Evolutionary conservation across 2,797 vertebrate genomes (phyloP), one percentile per base, ranked within the genome.

Genomic region (Acipenser ruthenus): DNA sequence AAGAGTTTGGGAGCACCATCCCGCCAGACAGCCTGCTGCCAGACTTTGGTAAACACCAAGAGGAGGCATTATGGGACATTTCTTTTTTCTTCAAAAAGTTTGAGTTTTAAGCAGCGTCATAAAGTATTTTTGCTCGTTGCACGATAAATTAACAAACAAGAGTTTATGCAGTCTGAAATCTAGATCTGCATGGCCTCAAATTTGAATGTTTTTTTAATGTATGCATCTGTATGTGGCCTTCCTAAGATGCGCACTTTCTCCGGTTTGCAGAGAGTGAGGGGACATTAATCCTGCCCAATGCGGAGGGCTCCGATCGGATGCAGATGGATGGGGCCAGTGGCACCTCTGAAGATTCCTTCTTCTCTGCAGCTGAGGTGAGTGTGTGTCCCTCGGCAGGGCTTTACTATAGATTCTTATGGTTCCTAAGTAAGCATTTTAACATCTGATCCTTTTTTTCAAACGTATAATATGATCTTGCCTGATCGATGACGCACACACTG

Each of bases 331-430:
- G 91, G 1, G 86, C 89, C 49, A 98, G 93, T 15, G 83, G 95
- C 23, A 73, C 87, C 13, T 99, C 97, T 0, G 95, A 98, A 1
- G 95, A 95, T 3, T 99, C 96, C 62, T 99, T 98, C 79, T 96
- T 99, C 86, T 98, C 96, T 0, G 96, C 95, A 47, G 94, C 93
- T 1, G 96, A 99, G 93, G 96, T 98, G 65, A 74, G 78, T 66
- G 18, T 10, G 6, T 59, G 10, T 59, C 23, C 23, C 23, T 37
- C 23, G 23, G 23, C 23, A 37, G 23, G 23, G 23, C 23, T 37
- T 37, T 37, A 37, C 23, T 23, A 37, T 18, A 18, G 15, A 18
- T 18, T 18, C 15, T 18, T 4, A 37, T 37, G 23, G 23, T 37
- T 37, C 2, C 1, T 37, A 37, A 37, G 23, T 37, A 37, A 37